Base-by-base conservation (phyloP, 2,888 invertebrate species). In the Aspidiotus destructor region DNA sequence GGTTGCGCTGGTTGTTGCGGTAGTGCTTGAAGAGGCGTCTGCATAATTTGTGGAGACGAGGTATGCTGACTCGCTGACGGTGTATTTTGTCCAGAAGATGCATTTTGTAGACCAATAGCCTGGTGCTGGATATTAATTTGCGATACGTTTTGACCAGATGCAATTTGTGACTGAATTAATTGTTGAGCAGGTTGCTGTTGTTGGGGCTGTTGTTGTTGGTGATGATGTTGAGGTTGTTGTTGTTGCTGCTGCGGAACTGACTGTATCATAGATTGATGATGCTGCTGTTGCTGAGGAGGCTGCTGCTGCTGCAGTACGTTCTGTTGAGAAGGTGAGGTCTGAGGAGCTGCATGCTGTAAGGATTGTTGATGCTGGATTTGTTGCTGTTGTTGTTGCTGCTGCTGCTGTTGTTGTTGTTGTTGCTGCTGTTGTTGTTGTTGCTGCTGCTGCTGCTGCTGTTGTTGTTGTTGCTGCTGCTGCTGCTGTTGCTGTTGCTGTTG, bases 221-320 rank as follows among this genome's bases (percentile, higher is more conserved):
- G 28, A 28, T 28, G 28, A 28, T 28, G 80, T 73, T 81, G 76
- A 73, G 80, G 81, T 73, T 69, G 70, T 54, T 69, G 68, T 65
- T 69, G 70, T 52, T 70, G 81, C 80, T 62, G 81, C 80, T 81
- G 80, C 60, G 81, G 80, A 73, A 81, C 81, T 72, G 81, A 80
- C 76, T 80, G 80, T 73, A 80, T 80, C 71, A 80, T 75, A 75
- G 77, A 70, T 55, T 69, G 69, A 61, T 69, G 70, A 40, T 70
- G 81, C 80, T 62, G 81, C 80, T 81, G 80, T 73, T 81, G 81
- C 73, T 81, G 76, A 73, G 80, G 81, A 73, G 70, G 63, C 42
- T 67, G 67, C 61, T 68, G 62, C 44, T 57, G 70, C 72, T 68
- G 71, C 70, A 68, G 70, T 44, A 68, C 67, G 48, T 70, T 69